Percentiles rank a stretch among this genome's conserved stretches.
These are phyloP conservation scores for Coremacera marginata DNA, from an alignment of 2,888 invertebrate species.

Conservation along the genomic window DNA sequence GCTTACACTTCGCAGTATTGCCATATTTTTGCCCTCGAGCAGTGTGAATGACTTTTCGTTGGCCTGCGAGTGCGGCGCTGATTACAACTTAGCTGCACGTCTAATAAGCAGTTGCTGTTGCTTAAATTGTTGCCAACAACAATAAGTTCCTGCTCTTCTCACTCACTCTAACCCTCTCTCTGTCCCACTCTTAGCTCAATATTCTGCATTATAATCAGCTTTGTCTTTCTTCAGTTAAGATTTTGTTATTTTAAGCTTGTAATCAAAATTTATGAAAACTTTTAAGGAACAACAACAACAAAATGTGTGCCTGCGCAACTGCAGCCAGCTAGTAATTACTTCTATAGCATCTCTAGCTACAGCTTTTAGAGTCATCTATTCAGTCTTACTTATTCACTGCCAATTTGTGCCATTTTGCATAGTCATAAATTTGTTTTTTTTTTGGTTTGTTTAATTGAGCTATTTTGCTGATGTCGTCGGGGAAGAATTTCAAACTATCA, in stretches of 20 bases:
- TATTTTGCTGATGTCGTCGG: background rate
- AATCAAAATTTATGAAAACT: background rate
- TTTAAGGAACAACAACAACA: background rate
- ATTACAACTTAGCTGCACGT: background rate
- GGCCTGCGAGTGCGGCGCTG: background rate
- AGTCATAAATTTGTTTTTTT: too few relatives aligned
- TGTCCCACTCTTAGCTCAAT: too few relatives aligned
- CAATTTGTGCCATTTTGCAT: too few relatives aligned
- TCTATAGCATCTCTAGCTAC: too few relatives aligned
- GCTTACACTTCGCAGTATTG: background rate
- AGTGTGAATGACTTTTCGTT: conserved; percentile 28
- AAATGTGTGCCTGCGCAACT: background rate
- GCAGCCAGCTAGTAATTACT: too few relatives aligned
- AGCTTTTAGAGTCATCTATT: too few relatives aligned
- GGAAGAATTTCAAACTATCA: too few relatives aligned
- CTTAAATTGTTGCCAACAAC: background rate
- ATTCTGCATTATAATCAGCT: background rate
- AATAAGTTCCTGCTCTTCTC: background rate
- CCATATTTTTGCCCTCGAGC: conserved; percentile 18
- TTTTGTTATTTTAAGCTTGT: background rate
- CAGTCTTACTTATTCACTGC: too few relatives aligned
- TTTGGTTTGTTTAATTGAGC: background rate
- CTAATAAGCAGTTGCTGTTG: conserved; percentile 25
- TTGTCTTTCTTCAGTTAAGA: background rate
- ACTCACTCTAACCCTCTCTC: background rate